Base-by-base conservation (phyloP, 1,140 invertebrate species). In the Aphelenchoides fujianensis region DNA sequence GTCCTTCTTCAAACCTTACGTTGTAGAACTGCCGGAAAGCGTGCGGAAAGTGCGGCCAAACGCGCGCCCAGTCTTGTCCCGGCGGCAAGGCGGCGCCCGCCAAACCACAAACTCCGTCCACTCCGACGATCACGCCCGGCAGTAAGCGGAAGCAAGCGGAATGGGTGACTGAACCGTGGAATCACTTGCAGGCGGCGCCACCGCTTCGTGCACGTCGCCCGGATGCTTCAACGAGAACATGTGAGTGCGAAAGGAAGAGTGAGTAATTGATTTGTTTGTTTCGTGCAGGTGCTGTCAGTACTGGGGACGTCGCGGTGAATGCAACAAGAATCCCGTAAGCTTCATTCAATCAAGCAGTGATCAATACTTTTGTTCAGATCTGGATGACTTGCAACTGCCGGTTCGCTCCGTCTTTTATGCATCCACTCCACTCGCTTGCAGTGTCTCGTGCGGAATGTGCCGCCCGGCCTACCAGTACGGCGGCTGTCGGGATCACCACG, bases 181-280 rank as follows among this genome's bases (percentile, higher is more conserved):
- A 23, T 16, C 2, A 63, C 36, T 27, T 16, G 16, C 1, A 52
- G 30, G 0, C 59, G 30, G 32, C 35, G 31, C 32, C 16, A 37
- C 63, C 3, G 31, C 9, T 27, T 68, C 32, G 1, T 78, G 76
- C 55, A 32, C 27, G 23, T 69, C 69, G 19, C 62, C 68, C 7
- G 75, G 79, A 3, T 78, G 76, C 36, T 81, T 41, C 37, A 81
- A 78, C 52, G 78, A 78, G 66, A 78, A 78, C 35, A 73, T 79
- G 41, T 78, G 53, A 52, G 12, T 48, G 12, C 23, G 23, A 48
- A 48, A 12, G 12, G 23, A 48, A 12, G 12, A 48, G 23, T 23
- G 23, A n/a, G n/a, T n/a, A n/a, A n/a, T n/a, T 48, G 12, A 48
- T 12, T 48, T 23, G 23, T 12, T 48, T 23, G 23, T 12, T 48